A percentile compares a stretch with the other conserved stretches of the same genome.
These are phyloP conservation scores for Drosophila recens DNA, from an alignment of 2,888 invertebrate genomes.

Conservation along the genomic window DNA sequence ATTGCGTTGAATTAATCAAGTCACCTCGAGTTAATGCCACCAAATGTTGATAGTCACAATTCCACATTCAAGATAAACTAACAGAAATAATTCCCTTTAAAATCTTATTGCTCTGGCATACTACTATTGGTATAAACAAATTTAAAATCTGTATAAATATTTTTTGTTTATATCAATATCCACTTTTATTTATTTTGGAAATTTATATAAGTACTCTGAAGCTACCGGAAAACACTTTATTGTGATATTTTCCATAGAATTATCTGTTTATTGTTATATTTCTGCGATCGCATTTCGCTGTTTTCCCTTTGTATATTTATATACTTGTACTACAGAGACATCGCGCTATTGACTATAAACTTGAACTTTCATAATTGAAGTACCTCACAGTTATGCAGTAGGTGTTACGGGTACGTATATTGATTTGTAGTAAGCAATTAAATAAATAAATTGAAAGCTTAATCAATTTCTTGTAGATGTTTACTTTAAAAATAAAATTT, in stretches of 20 bases:
- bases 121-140: background rate
- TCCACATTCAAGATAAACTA: background rate
- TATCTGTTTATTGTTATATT: constrained; percentile 12
- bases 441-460: background rate
- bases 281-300: constrained; percentile 8
- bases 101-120: background rate
- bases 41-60: background rate
- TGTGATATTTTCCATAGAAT: background rate
- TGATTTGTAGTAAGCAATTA: background rate
- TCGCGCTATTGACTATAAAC: background rate
- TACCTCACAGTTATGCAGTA: background rate
- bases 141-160: background rate
- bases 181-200: background rate
- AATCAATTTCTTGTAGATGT: too few species aligned
- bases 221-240: background rate
- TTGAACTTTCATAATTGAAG: background rate
- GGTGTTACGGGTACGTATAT: background rate
- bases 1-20: background rate
- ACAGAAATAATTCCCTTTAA: background rate
- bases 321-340: background rate
- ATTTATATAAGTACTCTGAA: background rate
- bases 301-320: background rate
- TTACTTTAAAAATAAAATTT: too few species aligned
- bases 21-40: background rate
- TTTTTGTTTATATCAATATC: constrained; percentile 1